These are phyloP conservation scores for Onychomys torridus DNA, from an alignment of 2,797 vertebrate genomes.

Conservation along the genomic window DNA sequence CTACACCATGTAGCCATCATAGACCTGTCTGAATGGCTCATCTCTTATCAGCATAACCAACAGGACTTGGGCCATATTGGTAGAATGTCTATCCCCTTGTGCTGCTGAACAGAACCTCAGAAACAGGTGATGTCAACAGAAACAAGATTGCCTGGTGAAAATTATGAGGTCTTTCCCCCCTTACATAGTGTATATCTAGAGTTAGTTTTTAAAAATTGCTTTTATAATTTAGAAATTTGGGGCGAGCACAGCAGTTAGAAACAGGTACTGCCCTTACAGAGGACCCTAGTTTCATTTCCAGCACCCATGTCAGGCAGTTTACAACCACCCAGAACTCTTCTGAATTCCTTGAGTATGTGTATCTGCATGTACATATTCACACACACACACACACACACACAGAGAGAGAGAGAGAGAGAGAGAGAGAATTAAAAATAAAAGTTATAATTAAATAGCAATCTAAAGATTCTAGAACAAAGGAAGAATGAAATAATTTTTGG, in stretches of 20 bases:
- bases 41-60: not conserved
- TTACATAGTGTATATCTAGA: not conserved
- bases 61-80: not conserved
- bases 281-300: not conserved
- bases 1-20: not conserved
- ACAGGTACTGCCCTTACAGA: not conserved
- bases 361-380: not conserved
- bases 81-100: not conserved
- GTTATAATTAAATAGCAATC: constrained; percentile 32
- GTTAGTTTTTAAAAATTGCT: not conserved
- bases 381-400: not conserved
- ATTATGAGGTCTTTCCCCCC: not conserved
- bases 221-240: constrained; percentile 22
- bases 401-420: no score
- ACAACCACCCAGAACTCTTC: not conserved
- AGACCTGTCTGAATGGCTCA: not conserved
- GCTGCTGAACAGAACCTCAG: constrained; percentile 3
- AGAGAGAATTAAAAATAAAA: not conserved
- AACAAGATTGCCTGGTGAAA: not conserved
- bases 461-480: constrained; percentile 14
- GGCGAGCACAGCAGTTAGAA: not conserved
- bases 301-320: not conserved
- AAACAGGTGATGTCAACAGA: not conserved
- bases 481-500: constrained; percentile 29
- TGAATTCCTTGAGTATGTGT: not conserved